Percentiles rank a stretch among this genome's conserved stretches.
Conservation (phyloP, 2,888 invertebrate species). For the Agonopterix subpropinquella region DNA sequence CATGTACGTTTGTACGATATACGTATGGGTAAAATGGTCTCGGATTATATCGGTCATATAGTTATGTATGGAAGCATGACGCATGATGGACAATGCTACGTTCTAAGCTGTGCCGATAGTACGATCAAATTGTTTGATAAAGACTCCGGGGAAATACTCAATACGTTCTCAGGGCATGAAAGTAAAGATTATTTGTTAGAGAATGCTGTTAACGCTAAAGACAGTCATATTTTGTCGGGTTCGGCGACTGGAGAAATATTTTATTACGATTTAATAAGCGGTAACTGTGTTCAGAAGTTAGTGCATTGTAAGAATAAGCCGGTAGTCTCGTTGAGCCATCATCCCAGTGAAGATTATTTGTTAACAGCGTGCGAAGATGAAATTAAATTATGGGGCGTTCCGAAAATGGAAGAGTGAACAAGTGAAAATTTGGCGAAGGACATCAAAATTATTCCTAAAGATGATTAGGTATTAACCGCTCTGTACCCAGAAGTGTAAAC, state of each 20-base stretch:
- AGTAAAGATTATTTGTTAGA: conserved; percentile 91
- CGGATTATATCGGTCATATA: conserved; percentile 91
- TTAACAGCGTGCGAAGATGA: conserved; percentile 85
- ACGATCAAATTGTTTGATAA: conserved; percentile 92
- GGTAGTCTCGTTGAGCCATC: conserved; percentile 87
- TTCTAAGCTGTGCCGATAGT: conserved; percentile 90
- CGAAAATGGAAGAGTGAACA: conserved; percentile 27
- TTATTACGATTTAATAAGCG: conserved; percentile 93
- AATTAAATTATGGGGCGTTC: conserved; percentile 80
- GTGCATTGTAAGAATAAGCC: conserved; percentile 75
- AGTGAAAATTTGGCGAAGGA: background rate
- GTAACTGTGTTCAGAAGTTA: conserved; percentile 59
- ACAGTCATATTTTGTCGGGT: conserved; percentile 91
- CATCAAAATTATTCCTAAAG: background rate
- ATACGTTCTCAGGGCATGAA: conserved; percentile 87
- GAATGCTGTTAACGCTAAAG: conserved; percentile 88
- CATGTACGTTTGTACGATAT: conserved; percentile 93
- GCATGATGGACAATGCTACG: conserved; percentile 93
- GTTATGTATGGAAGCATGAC: conserved; percentile 91
- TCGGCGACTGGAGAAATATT: conserved; percentile 91
- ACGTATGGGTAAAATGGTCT: conserved; percentile 86
- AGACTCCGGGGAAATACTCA: conserved; percentile 61
- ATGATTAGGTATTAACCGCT: too few relatives aligned
- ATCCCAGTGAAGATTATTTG: conserved; percentile 84
- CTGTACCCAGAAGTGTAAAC: too few relatives aligned